Evolutionary conservation across 2,113 vertebrate genomes (phyloP).

Genomic region (Dicaeum eximium): DNA sequence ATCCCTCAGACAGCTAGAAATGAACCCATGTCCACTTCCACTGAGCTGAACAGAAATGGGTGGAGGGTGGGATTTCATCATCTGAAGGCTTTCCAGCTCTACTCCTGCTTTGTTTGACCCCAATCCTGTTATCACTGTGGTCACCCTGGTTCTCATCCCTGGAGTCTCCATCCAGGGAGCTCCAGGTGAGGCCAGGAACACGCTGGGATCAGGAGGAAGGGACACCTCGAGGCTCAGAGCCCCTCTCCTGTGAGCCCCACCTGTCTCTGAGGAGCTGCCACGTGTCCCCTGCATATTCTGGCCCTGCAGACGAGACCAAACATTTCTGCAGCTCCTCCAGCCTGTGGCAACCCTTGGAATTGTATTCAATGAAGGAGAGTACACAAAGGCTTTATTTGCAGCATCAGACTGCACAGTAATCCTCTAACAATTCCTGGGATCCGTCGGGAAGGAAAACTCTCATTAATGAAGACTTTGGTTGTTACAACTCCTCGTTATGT

Average conservation of each 20-base stretch:
- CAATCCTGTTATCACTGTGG: background rate
- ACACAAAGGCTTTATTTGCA: background rate
- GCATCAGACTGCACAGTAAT: background rate
- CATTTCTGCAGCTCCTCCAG: background rate
- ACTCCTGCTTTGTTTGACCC: background rate
- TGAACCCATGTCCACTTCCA: fast-evolving
- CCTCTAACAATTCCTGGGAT: background rate
- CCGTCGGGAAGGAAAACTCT: background rate
- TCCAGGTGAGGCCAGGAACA: background rate
- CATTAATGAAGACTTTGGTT: background rate
- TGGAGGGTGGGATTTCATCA: background rate
- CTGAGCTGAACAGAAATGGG: background rate
- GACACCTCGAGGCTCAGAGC: fast-evolving
- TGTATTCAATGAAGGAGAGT: background rate
- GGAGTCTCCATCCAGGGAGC: background rate
- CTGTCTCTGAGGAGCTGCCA: background rate
- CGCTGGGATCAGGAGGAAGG: background rate
- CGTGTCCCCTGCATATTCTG: background rate
- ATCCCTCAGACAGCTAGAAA: background rate
- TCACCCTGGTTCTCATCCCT: background rate
- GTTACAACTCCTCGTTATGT: background rate
- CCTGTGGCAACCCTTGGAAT: background rate
- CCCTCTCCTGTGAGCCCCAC: background rate
- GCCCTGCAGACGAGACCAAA: background rate
- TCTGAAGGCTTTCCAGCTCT: background rate